Evolutionary conservation across 1,140 invertebrate species (phyloP).

Genomic region (Penaeus chinensis): DNA sequence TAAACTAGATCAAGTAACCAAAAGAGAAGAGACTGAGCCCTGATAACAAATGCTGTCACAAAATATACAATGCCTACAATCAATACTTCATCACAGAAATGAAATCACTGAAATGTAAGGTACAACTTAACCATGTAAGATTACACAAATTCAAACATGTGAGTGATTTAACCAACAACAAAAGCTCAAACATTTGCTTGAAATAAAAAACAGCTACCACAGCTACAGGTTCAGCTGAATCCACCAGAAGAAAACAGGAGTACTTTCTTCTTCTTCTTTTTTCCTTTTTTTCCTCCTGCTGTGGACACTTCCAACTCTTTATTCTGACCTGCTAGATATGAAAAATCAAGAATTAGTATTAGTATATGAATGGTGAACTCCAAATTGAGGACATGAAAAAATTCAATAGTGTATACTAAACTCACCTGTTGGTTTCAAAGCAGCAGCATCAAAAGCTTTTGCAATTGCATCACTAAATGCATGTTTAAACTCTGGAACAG

Average conservation of each 20-base stretch:
- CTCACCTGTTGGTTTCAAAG: slow-evolving; percentile 33
- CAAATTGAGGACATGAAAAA: neutral
- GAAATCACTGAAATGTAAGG: too few species aligned
- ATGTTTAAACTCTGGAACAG: slow-evolving; percentile 44
- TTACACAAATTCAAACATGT: too few species aligned
- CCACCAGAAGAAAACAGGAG: slow-evolving; percentile 49
- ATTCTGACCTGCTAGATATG: neutral
- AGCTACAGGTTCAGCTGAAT: slow-evolving; percentile 16
- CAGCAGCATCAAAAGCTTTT: slow-evolving; percentile 38
- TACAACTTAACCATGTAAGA: too few species aligned
- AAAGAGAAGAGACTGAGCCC: too few species aligned
- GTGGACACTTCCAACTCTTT: neutral
- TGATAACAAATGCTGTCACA: too few species aligned
- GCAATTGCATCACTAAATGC: slow-evolving; percentile 51
- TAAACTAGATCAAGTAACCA: too few species aligned
- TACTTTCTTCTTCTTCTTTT: slow-evolving; percentile 51
- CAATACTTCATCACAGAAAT: too few species aligned
- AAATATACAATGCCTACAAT: too few species aligned
- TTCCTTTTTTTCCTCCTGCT: slow-evolving; percentile 21
- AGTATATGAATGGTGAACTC: neutral
- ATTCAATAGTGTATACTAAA: too few species aligned
- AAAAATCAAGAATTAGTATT: neutral
- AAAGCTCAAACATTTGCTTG: too few species aligned
- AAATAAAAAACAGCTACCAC: neutral
- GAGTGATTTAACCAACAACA: too few species aligned